Evolutionary conservation across 1,140 invertebrate species (phyloP).

Genomic region (Hyles euphorbiae): DNA sequence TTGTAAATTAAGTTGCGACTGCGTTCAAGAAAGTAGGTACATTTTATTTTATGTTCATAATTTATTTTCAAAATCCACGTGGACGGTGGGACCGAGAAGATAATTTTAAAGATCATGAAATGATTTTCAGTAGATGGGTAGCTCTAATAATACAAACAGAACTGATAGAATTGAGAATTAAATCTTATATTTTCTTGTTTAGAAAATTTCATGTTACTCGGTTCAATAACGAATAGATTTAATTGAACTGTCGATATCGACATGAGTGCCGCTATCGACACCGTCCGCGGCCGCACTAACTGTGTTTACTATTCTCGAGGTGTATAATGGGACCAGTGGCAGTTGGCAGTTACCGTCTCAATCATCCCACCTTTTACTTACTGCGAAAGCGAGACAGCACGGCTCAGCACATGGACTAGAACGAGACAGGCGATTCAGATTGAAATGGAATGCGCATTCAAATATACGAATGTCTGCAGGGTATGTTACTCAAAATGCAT

Average conservation of each 20-base stretch:
- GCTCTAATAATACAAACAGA: too few species aligned
- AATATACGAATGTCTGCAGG: constrained; percentile 28
- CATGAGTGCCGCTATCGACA: constrained; percentile 25
- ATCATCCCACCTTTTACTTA: constrained; percentile 70
- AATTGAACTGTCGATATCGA: not conserved
- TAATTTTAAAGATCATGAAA: too few species aligned
- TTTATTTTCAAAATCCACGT: too few species aligned
- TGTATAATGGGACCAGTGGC: constrained; percentile 70
- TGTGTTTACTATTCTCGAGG: constrained; percentile 59
- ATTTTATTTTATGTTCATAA: too few species aligned
- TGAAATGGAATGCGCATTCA: constrained; percentile 45
- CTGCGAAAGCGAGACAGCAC: constrained; percentile 39
- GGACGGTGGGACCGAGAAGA: too few species aligned
- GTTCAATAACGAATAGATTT: too few species aligned
- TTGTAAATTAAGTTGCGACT: too few species aligned
- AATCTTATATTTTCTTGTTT: too few species aligned
- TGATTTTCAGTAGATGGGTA: too few species aligned
- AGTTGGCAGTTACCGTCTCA: constrained; percentile 72
- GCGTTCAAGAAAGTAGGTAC: too few species aligned
- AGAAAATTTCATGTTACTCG: too few species aligned
- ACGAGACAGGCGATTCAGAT: constrained; percentile 40
- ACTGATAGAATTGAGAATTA: too few species aligned
- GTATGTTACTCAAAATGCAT: constrained; percentile 8
- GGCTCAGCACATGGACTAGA: constrained; percentile 12
- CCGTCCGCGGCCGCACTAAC: constrained; percentile 25